These are phyloP conservation scores for Mesorhabditis sp. DNA, from an alignment of 2,888 invertebrate species.

Conservation along the genomic window DNA sequence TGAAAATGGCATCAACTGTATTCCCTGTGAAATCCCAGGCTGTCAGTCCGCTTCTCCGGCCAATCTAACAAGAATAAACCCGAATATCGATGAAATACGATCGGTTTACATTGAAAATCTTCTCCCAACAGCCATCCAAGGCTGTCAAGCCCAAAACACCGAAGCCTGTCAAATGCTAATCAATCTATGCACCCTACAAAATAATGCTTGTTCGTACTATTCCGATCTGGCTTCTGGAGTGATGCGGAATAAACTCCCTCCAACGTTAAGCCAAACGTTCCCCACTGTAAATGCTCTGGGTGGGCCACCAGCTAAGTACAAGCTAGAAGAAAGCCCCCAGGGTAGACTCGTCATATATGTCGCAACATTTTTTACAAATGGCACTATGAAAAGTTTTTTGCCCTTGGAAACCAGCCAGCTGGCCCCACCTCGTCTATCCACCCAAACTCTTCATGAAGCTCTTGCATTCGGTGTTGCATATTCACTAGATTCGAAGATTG, in stretches of 20 bases:
- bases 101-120: not conserved
- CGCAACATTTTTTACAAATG: not conserved
- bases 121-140: not conserved
- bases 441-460: not conserved
- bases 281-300: not conserved
- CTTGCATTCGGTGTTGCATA: not conserved
- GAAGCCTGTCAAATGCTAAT: not conserved
- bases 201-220: not conserved
- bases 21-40: not conserved
- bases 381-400: not conserved
- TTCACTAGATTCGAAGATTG: not conserved
- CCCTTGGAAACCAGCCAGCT: not conserved
- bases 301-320: not conserved
- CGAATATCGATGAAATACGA: not conserved
- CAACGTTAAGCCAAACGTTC: not conserved
- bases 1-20: not conserved
- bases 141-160: not conserved
- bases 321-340: not conserved
- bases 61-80: not conserved
- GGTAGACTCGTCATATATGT: not conserved
- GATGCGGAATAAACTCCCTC: not conserved
- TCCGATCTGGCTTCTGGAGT: not conserved
- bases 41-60: not conserved
- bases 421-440: not conserved
- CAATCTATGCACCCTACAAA: conserved; percentile 4